A percentile compares a stretch with the other conserved stretches of the same genome.
phyloP scores from a whole-genome alignment of 2,797 vertebrate species.

The Gambusia yucatana region DNA sequence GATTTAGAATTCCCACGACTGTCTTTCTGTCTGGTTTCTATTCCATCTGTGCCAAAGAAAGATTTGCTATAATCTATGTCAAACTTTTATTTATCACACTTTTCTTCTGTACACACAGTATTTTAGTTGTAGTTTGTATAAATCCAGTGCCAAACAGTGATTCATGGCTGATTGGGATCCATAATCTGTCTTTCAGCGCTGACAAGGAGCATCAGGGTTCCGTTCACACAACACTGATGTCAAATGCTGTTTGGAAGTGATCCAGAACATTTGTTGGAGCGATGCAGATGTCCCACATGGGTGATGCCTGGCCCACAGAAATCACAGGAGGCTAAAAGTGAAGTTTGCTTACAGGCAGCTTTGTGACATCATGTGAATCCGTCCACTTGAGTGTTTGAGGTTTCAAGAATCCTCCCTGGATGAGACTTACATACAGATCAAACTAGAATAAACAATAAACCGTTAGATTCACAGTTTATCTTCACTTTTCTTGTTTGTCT shows the following conservation, averaged over 20 bases:
- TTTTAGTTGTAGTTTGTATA: slow-evolving; percentile 23
- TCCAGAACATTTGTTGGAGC: slow-evolving; percentile 48
- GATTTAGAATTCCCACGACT: slow-evolving; percentile 9
- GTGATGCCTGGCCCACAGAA: slow-evolving; percentile 33
- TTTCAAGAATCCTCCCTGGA: background rate
- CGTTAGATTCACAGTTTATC: slow-evolving; percentile 1
- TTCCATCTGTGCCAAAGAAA: slow-evolving; percentile 1
- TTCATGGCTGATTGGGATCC: slow-evolving; percentile 51
- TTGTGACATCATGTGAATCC: slow-evolving; percentile 19
- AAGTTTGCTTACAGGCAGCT: slow-evolving; percentile 14
- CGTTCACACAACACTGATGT: slow-evolving; percentile 51
- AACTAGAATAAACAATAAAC: slow-evolving; percentile 1
- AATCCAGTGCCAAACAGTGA: slow-evolving; percentile 34
- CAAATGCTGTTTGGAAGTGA: slow-evolving; percentile 39
- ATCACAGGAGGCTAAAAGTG: slow-evolving; percentile 33
- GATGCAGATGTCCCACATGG: slow-evolving; percentile 10
- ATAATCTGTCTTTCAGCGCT: slow-evolving; percentile 57
- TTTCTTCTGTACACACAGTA: background rate
- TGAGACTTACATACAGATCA: slow-evolving; percentile 5
- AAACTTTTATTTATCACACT: slow-evolving; percentile 10
- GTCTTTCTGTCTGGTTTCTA: slow-evolving; percentile 1
- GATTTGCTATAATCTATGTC: background rate
- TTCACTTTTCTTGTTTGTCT: background rate
- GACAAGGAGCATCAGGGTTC: slow-evolving; percentile 45
- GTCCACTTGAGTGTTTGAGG: slow-evolving; percentile 7